Evolutionary conservation across 2,113 vertebrate species (phyloP), one percentile per base, ranked within the genome.

Genomic region (Nannospalax galili): DNA sequence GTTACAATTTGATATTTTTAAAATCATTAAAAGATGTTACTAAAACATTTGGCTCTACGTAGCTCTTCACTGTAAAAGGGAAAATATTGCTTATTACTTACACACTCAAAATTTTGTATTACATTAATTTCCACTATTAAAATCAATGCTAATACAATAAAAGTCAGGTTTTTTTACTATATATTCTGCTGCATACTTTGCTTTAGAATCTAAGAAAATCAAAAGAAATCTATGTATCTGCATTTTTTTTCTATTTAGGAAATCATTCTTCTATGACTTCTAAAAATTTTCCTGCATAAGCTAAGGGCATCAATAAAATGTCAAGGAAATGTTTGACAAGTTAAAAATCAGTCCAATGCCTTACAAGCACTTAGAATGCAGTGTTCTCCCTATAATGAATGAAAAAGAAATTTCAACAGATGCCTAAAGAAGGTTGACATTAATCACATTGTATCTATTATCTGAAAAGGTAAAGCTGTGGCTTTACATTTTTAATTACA

Each of bases 261-360:
- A 91, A 60, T 77, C 70, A 56, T 35, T 58, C 40, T 45, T 67
- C 32, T 74, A 0, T 77, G 73, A 45, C 15, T 94, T 87, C 37
- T 64, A 79, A 79, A 93, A 62, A 37, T 78, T 86, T 88, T 90
- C 81, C 37, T 64, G 69, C 86, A 73, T 88, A 88, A 69, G 8
- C 16, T 35, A 79, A 20, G 32, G 28, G 9, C 56, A 0, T 65
- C 93, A 87, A 93, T 67, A 85, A 79, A 91, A 85, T 69, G 24
- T 77, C 37, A 19, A 30, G 12, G 32, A 85, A n/a, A 52, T 70
- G 69, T 52, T 20, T 85, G 64, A 69, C 32, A 26, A n/a, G 48
- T 24, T 85, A 85, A 84, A 84, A 84, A 69, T 26, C 64, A 85
- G 6, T 67, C 35, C 20, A 9, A 7, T 35, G 20, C 3, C 40